Base-by-base conservation (phyloP, 2,113 vertebrate genomes). In the Nycticryphes semicollaris region DNA sequence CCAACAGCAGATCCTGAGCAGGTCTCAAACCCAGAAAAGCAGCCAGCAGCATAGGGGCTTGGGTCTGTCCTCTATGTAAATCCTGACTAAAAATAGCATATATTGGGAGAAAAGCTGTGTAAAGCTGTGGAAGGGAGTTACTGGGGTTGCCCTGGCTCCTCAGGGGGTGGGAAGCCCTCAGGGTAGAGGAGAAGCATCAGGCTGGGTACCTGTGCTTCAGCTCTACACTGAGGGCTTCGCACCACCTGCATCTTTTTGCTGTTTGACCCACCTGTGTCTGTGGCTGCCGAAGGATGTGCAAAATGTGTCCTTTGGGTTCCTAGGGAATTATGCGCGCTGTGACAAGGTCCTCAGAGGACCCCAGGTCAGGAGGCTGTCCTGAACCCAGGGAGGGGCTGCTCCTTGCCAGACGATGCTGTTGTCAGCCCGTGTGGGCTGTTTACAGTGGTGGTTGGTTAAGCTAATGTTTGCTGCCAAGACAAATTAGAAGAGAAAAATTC, bases 81-180 rank as follows among this genome's bases (percentile, higher is more conserved):
- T 2, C 22, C 53, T 0, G 2, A 31, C 14, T 23, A 9, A 7
- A 11, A 21, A 5, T 37, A 35, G 28, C 20, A 4, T 1, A 17
- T 18, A 6, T 45, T 6, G 16, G 68, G 59, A 35, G 27, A 22
- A 79, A 10, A 10, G 60, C 31, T 17, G 31, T 0, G 2, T 31
- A 19, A 28, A 74, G 67, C 22, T 0, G 0, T 11, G 31, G 7
- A 47, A 53, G 28, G 51, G 23, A n/a, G 12, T 5, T 13, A 4
- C 2, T 4, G 10, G 59, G n/a, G 21, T 7, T 35, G n/a, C 6
- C 14, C 3, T 60, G 7, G 37, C 24, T 37, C 18, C 51, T 37
- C 6, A 0, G 33, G 66, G 17, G 27, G 27, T 2, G 5, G 60
- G 39, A 21, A 33, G 24, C 4, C 12, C 48, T 28, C 0, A 5